Evolutionary conservation across 2,888 invertebrate species (phyloP), one percentile per base, ranked within the genome.

Genomic region (Poecilobothrus nobilitatus): DNA sequence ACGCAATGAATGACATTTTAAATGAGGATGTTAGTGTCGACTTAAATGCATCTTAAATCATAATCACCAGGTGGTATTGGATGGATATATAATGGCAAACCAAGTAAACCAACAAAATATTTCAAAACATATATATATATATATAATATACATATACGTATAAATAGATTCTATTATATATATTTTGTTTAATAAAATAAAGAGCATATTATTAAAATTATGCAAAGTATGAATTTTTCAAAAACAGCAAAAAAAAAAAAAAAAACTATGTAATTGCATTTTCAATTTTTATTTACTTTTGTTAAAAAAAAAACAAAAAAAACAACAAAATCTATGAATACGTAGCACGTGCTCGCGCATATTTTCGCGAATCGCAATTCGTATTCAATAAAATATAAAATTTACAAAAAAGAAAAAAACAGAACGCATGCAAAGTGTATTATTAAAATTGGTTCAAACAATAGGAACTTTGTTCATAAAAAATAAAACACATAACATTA

Each of bases 21-120:
- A 53, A 53, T n/a, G 53, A 53, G 12, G 53, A 53, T 53, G 53
- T 53, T 53, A 53, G 53, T 53, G 53, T 53, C 53, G 53, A 53
- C 18, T 53, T 15, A 53, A 53, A 53, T 53, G 15, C 15, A 6
- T 53, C 53, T 53, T 53, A 53, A 53, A 53, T 53, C 53, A 53
- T 53, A 12, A 53, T 53, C 53, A 53, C 53, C 53, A 53, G 53
- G 53, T 53, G 53, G 53, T 15, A 53, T 53, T 15, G 5, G 9
- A 2, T 18, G 1, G 53, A 18, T n/a, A 41, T 41, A 15, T 41
- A 41, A 12, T 27, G 27, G 15, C 41, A 41, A 41, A 12, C 15
- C 41, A 41, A 41, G 2, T 12, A 41, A 12, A 41, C 41, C 15
- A 12, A 41, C 15, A 41, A 12, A n/a, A 15, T 41, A 15, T 41